A percentile compares a stretch with the other conserved stretches of the same genome.
These are phyloP conservation scores for Rhabdornis inornatus DNA, from an alignment of 2,113 vertebrate genomes.

Conservation along the genomic window DNA sequence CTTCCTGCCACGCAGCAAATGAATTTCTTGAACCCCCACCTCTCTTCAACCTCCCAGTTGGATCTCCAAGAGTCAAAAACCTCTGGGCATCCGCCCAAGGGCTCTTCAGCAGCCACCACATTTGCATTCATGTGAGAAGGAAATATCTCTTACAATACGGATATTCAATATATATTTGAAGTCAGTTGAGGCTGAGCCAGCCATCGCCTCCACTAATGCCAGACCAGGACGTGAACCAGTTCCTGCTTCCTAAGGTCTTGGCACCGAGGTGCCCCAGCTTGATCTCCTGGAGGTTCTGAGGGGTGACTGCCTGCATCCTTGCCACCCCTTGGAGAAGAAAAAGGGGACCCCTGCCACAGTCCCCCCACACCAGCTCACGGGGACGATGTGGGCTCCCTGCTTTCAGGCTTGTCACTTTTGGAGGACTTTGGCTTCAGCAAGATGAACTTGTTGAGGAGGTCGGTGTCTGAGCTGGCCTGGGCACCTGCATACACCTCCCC, in stretches of 20 bases:
- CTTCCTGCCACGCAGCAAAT: not conserved
- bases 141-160: constrained; percentile 55
- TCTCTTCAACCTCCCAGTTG: not conserved
- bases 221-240: not conserved
- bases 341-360: not conserved
- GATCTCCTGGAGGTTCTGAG: not conserved
- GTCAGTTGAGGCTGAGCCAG: constrained; percentile 57
- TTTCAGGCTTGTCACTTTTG: constrained; percentile 37
- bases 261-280: not conserved
- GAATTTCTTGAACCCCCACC: not conserved
- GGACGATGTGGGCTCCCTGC: constrained; percentile 38
- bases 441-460: constrained; percentile 78
- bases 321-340: not conserved
- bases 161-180: constrained; percentile 71
- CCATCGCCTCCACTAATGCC: not conserved
- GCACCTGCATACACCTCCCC: constrained; percentile 43
- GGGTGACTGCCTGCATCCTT: not conserved
- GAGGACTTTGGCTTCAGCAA: constrained; percentile 76
- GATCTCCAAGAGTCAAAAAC: not conserved
- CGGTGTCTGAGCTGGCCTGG: constrained; percentile 75
- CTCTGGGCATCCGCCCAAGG: not conserved
- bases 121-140: constrained; percentile 29
- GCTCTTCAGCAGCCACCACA: not conserved
- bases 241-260: not conserved
- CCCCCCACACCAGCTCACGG: constrained; percentile 15